Conservation (phyloP, 2,797 vertebrate genomes). For the Linurgus olivaceus region DNA sequence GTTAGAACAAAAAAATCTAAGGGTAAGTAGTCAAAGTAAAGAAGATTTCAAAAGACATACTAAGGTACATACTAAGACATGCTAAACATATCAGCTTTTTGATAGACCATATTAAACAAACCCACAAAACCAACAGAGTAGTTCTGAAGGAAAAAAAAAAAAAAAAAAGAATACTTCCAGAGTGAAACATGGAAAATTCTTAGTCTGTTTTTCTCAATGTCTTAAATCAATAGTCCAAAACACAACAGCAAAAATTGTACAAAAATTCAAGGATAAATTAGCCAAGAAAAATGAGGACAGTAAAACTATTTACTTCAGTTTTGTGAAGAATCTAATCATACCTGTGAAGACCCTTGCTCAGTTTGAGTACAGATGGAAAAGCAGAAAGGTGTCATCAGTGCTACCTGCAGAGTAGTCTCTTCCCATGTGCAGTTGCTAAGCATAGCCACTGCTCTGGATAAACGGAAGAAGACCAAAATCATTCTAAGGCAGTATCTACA, state of each 20-base stretch:
- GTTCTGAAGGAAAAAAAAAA: neutral
- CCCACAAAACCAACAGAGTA: neutral
- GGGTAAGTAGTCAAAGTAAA: neutral
- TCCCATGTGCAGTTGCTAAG: neutral
- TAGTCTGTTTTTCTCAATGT: neutral
- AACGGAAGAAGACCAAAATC: neutral
- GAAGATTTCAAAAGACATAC: neutral
- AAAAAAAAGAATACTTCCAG: neutral
- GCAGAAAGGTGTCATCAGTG: neutral
- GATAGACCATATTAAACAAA: neutral
- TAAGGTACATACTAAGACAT: no score
- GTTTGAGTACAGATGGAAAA: neutral
- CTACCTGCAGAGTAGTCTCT: neutral
- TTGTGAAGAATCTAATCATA: neutral
- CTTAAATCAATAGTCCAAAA: neutral
- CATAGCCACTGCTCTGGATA: neutral
- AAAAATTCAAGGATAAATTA: neutral
- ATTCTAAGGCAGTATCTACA: neutral
- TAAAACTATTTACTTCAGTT: neutral
- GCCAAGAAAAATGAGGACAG: neutral
- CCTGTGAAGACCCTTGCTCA: neutral
- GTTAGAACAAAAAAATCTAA: neutral
- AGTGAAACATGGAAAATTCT: neutral
- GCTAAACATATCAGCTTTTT: neutral
- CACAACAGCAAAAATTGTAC: neutral